Percentiles rank a stretch among this genome's conserved stretches.
phyloP scores from a whole-genome alignment of 1,140 invertebrate species.

The Eueides isabella region DNA sequence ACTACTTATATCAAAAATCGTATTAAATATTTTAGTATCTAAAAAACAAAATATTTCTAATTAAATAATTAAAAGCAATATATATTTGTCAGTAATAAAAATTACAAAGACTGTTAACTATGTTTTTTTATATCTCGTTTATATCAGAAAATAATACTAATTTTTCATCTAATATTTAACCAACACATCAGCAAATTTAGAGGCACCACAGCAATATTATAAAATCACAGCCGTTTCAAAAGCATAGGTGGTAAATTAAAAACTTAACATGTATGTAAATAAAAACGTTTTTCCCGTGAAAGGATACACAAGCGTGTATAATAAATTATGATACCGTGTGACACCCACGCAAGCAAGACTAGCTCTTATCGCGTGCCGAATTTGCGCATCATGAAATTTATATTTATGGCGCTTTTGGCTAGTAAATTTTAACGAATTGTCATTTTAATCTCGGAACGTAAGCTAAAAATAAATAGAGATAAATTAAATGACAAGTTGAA shows the following conservation, averaged over 20 bases:
- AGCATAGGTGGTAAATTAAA: conserved; percentile 18
- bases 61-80: no score
- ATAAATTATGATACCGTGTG: conserved; percentile 57
- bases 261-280: conserved; percentile 34
- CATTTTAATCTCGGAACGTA: conserved; percentile 47
- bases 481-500: conserved; percentile 10
- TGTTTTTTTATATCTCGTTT: no score
- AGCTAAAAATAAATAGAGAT: conserved; percentile 44
- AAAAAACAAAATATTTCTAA: no score
- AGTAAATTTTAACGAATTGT: conserved; percentile 53
- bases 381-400: conserved; percentile 47
- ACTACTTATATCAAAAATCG: no score
- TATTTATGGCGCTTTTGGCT: conserved; percentile 43
- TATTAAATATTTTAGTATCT: no score
- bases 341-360: conserved; percentile 45
- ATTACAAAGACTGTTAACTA: no score
- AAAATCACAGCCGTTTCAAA: conserved; percentile 1
- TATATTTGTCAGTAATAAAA: no score
- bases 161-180: no score
- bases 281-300: conserved; percentile 39
- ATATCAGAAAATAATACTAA: no score
- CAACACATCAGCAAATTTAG: conserved; percentile 2
- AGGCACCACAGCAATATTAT: neutral
- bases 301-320: conserved; percentile 43
- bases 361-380: conserved; percentile 48